phyloP scores from a whole-genome alignment of 2,797 vertebrate species.

The Hypotaenidia okinawae region DNA sequence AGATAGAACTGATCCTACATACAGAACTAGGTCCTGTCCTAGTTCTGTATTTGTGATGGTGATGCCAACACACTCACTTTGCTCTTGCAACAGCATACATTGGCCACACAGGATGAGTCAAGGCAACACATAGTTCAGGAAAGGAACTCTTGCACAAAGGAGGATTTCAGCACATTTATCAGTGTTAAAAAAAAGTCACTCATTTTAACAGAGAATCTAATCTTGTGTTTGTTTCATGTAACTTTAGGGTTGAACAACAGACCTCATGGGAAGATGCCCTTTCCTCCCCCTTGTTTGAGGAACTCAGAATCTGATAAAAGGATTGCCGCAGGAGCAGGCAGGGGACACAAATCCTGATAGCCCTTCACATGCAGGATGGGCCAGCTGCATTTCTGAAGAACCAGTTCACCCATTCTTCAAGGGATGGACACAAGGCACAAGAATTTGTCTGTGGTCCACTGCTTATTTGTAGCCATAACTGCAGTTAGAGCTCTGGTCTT shows the following conservation, averaged over 20 bases:
- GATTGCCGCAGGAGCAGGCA: not conserved
- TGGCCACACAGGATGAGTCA: not conserved
- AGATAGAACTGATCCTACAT: too few relatives aligned
- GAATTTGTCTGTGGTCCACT: not conserved
- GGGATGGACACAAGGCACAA: not conserved
- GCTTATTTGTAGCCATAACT: not conserved
- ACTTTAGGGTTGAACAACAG: not conserved
- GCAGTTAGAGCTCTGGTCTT: conserved; percentile 18
- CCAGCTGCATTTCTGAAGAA: conserved; percentile 2
- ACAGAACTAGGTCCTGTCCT: not conserved
- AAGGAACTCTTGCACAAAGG: not conserved
- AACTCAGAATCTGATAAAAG: not conserved
- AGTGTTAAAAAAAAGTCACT: not conserved
- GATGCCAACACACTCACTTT: not conserved
- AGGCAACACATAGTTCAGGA: not conserved
- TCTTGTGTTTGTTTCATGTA: not conserved
- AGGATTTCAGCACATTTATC: not conserved
- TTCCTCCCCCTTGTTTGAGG: not conserved
- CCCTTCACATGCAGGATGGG: not conserved
- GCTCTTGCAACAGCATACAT: not conserved
- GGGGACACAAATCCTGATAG: not conserved
- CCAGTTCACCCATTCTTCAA: not conserved
- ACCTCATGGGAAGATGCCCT: rapidly evolving
- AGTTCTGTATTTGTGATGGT: not conserved
- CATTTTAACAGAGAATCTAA: not conserved